Base-by-base conservation (phyloP, 1,140 invertebrate genomes). In the Drosophila cardini region DNA sequence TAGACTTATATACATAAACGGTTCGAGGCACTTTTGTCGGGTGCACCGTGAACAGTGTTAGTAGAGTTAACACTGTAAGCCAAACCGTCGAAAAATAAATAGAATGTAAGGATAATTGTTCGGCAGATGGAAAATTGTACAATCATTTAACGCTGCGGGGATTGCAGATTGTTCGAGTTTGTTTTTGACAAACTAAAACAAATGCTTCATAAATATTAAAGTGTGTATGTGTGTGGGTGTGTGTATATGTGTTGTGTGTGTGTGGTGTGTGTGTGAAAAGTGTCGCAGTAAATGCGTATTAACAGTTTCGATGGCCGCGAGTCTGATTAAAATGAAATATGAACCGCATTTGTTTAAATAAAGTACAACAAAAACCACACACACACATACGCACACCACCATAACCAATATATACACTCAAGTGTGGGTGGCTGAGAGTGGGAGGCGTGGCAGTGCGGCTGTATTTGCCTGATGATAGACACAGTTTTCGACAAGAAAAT, bases 271-370 rank as follows among this genome's bases (percentile, higher is more conserved):
- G 36, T 55, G 56, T 64, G 53, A 71, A 71, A 76, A 75, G 65
- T 87, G 83, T 62, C 68, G 71, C 68, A 73, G 71, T 82, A 73
- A 86, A 83, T 79, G 72, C 72, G 76, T 77, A 87, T 80, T 87
- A 86, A 82, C 63, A 72, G 72, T 63, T 46, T 43, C 48, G 83
- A 86, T 87, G 78, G 70, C 79, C 76, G 55, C 75, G 69, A 72
- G 72, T 52, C 84, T 72, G 84, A 89, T 86, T 86, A 80, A 79
- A 87, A 86, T 86, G 83, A 86, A 86, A 86, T 86, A 86, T 86
- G 83, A 83, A 86, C 83, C 83, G 83, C 83, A 86, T 86, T 87
- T 87, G 76, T 89, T 86, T 87, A 89, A 87, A 87, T 87, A 86
- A 26, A 26, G 21, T 73, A 87, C 72, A 79, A 72, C 53, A 18